phyloP scores from a whole-genome alignment of 2,113 vertebrate genomes.

The Toxotes chatareus region DNA sequence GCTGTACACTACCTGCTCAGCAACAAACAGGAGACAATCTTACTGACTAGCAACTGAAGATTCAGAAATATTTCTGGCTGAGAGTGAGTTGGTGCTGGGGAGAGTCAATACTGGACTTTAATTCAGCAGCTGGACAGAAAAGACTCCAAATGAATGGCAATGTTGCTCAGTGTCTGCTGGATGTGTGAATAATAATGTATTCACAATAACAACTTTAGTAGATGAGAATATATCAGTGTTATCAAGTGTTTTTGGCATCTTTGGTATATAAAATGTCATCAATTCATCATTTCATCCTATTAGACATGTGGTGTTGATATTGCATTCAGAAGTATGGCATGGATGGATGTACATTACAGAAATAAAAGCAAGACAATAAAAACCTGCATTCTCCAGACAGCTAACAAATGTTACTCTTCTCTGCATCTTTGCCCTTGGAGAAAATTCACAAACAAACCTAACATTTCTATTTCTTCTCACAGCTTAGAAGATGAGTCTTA shows the following conservation, averaged over 20 bases:
- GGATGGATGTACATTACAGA: not conserved
- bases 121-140: not conserved
- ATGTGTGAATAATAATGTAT: too few species aligned
- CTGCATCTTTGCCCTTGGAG: constrained; percentile 4
- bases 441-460: not conserved
- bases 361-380: not conserved
- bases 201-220: too few species aligned
- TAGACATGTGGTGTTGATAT: too few species aligned
- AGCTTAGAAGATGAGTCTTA: constrained; percentile 21
- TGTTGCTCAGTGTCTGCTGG: too few species aligned
- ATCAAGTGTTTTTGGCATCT: too few species aligned
- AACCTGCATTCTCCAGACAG: not conserved
- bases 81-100: not conserved
- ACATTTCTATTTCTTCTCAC: not conserved
- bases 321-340: too few species aligned
- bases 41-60: not conserved
- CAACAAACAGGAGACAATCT: not conserved
- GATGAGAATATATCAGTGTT: too few species aligned
- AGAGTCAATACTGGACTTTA: not conserved
- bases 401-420: not conserved
- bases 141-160: not conserved
- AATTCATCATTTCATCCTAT: too few species aligned
- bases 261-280: too few species aligned
- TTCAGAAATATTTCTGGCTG: too few species aligned
- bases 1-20: not conserved